These are phyloP conservation scores for Lontra canadensis DNA, from an alignment of 2,113 vertebrate species.

Conservation along the genomic window DNA sequence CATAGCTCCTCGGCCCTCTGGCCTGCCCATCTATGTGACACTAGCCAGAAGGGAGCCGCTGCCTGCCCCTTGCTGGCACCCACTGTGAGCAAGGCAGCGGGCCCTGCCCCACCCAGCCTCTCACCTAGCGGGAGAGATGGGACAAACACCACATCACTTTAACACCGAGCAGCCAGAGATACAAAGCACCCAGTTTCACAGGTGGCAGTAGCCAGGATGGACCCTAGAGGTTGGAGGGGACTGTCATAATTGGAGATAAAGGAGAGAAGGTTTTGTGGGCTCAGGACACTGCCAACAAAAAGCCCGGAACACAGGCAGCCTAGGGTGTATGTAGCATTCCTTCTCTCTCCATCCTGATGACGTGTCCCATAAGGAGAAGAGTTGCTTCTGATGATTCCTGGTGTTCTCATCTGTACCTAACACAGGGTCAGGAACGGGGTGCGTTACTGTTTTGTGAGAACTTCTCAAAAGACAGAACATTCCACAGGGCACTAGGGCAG, in stretches of 20 bases:
- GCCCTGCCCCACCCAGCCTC: neutral
- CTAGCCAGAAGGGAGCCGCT: neutral
- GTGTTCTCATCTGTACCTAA: neutral
- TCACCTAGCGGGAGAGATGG: neutral
- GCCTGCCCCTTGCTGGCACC: neutral
- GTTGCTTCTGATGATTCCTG: rapidly evolving
- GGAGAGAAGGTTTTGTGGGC: neutral
- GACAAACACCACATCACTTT: neutral
- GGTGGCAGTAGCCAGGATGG: neutral
- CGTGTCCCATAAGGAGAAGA: neutral
- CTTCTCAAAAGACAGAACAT: neutral
- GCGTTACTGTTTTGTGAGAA: neutral
- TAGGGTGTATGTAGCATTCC: neutral
- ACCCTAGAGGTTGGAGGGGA: neutral
- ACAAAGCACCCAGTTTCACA: neutral
- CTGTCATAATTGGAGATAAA: neutral
- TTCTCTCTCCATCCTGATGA: neutral
- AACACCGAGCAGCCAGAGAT: neutral
- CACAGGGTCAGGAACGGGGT: neutral
- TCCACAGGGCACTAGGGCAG: neutral
- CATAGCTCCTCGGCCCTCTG: neutral
- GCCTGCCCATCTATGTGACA: neutral
- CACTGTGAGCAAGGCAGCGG: neutral
- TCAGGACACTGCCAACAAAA: neutral
- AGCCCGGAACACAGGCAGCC: neutral